A percentile compares a stretch with the other conserved stretches of the same genome.
phyloP scores from a whole-genome alignment of 2,113 vertebrate genomes.

The Brachyhypopomus gauderio region DNA sequence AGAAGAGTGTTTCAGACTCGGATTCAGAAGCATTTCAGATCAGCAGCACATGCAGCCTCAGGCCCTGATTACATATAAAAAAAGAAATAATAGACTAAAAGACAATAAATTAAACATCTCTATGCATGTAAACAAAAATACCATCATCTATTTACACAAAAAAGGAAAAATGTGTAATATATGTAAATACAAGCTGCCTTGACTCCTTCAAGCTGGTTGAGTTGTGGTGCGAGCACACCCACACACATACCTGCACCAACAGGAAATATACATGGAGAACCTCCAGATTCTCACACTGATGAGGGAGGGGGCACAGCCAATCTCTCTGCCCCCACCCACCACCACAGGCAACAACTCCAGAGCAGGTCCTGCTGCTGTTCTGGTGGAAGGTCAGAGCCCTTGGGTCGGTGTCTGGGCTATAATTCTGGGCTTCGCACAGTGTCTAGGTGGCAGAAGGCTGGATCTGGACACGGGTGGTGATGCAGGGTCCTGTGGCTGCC shows the following conservation, averaged over 20 bases:
- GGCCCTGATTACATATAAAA: constrained; percentile 69
- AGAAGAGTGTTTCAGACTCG: too few species aligned
- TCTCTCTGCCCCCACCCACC: too few species aligned
- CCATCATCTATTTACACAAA: constrained; percentile 74
- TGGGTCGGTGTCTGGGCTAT: neutral
- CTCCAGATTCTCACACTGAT: too few species aligned
- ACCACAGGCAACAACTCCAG: neutral
- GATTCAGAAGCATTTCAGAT: too few species aligned
- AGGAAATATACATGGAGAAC: too few species aligned
- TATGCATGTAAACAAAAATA: constrained; percentile 71
- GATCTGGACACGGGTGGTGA: constrained; percentile 18
- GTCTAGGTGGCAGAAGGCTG: constrained; percentile 14
- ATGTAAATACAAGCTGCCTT: constrained; percentile 74
- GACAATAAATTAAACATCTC: constrained; percentile 75
- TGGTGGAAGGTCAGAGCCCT: neutral
- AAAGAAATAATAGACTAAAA: constrained; percentile 36
- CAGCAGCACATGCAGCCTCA: constrained; percentile 67
- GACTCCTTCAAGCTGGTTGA: constrained; percentile 52
- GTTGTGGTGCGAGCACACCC: neutral
- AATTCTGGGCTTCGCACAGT: neutral
- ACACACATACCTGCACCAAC: neutral
- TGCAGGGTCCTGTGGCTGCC: neutral
- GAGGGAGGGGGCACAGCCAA: too few species aligned
- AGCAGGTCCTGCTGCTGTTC: neutral
- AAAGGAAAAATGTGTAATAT: constrained; percentile 50